Evolutionary conservation across 2,113 vertebrate genomes (phyloP), one percentile per base, ranked within the genome.

Genomic region (Amia ocellicauda): DNA sequence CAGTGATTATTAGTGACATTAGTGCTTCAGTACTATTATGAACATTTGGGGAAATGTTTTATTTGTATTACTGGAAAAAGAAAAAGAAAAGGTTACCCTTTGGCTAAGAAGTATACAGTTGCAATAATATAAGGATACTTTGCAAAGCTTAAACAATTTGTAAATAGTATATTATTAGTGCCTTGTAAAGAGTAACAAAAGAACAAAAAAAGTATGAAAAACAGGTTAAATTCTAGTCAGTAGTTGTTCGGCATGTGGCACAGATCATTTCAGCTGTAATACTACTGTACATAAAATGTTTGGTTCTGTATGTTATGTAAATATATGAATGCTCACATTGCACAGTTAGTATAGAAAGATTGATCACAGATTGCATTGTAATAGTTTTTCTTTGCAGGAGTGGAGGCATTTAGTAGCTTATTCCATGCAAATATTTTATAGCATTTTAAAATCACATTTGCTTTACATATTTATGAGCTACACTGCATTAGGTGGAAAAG

Each of bases 301-400:
- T 40, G 64, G 17, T 65, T 66, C 47, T 63, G 22, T 36, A 56
- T 62, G 45, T 55, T 67, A 52, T 88, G 83, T 88, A 88, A 85
- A 91, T 93, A 91, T 83, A 84, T 79, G 80, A 85, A 82, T 67
- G 69, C 75, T 86, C 89, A 93, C 91, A 51, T 75, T 64, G 85
- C 91, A 93, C 90, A 77, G 80, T 81, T 88, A 87, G 83, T 74
- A 69, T 88, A 86, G 88, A 67, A 78, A 31, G 66, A 74, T 73
- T 72, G 75, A 72, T 82, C 91, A 90, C 87, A 45, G 63, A 80
- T 86, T 86, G 80, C 78, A 82, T 87, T 72, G 72, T 41, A 11
- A 62, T 82, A 76, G 5, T 62, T 61, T 69, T 78, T 75, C 69
- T 80, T 85, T 85, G 82, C 82, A 74, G 80, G 79, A 76, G 59